Conservation (phyloP, 2,113 vertebrate genomes). For the Megaceryle torquata region DNA sequence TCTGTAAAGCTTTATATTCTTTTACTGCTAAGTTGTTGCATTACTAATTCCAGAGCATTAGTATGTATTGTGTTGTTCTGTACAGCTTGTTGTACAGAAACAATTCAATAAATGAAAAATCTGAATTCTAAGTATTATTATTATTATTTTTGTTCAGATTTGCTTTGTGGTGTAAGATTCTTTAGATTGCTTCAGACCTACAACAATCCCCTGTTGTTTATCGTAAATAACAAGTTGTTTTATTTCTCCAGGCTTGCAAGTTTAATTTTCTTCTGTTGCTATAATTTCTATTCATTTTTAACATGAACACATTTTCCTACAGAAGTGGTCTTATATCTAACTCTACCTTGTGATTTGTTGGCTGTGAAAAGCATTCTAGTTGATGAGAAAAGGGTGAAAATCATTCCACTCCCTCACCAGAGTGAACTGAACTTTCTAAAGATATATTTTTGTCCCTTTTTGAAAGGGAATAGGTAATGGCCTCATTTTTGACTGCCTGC, state of each 20-base stretch:
- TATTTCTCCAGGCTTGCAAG: constrained; percentile 64
- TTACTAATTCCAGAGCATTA: constrained; percentile 56
- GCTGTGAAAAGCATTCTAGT: constrained; percentile 52
- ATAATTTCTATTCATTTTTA: constrained; percentile 71
- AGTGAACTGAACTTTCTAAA: constrained; percentile 49
- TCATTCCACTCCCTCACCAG: constrained; percentile 42
- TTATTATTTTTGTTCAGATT: constrained; percentile 64
- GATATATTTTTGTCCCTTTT: constrained; percentile 39
- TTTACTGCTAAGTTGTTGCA: constrained; percentile 34
- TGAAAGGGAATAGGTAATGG: constrained; percentile 17
- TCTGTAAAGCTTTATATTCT: constrained; percentile 14
- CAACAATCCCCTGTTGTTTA: constrained; percentile 61
- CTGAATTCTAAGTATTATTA: constrained; percentile 56
- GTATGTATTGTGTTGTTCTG: constrained; percentile 57
- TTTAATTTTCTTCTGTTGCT: constrained; percentile 68
- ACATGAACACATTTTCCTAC: constrained; percentile 53
- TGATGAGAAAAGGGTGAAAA: constrained; percentile 60
- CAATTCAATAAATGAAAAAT: constrained; percentile 56
- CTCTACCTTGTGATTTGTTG: constrained; percentile 53
- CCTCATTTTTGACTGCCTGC: constrained; percentile 27
- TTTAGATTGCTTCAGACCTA: constrained; percentile 60
- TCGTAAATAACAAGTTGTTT: constrained; percentile 67
- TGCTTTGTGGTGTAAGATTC: constrained; percentile 45
- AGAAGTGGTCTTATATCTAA: constrained; percentile 50
- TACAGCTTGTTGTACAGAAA: constrained; percentile 65